Base-by-base conservation (phyloP, 2,888 invertebrate genomes). In the Stenichneumon culpator region DNA sequence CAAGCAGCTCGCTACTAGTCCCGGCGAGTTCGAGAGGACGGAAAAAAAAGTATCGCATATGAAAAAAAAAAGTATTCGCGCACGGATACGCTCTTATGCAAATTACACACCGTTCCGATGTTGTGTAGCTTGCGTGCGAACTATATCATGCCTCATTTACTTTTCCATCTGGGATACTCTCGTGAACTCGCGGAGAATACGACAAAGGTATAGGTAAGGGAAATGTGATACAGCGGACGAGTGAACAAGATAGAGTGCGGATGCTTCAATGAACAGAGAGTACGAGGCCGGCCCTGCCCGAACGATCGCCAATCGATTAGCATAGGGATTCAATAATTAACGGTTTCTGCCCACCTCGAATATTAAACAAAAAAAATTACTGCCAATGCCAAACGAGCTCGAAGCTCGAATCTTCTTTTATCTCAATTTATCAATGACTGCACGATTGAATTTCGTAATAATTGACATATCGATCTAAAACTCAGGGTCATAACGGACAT, bases 1-100 rank as follows among this genome's bases (percentile, higher is more conserved):
- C 68, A 73, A 84, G 28, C 47, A 73, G 63, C 72, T 81, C 84
- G 84, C 72, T 77, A 36, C 84, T 84, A 84, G 81, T 84, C 84
- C 84, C 77, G 67, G 70, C 50, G 50, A 14, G 73, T 60, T 65
- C 63, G 74, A 19, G 65, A 67, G 36, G 32, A 19, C 63, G 70
- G 25, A 52, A n/a, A 22, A 7, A 6, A 54, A 63, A n/a, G 1
- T n/a, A 32, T 63, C 63, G 28, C 63, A 63, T 32, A 7, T 63
- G 63, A 32, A 63, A 14, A 60, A 57, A 9, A 63, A 63, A 28
- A 63, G 63, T n/a, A 63, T 32, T n/a, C 14, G n/a, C 28, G 28
- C 7, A 9, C 16, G 2, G 6, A 32, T n/a, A 28, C 14, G 63
- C 2, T 28, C 14, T n/a, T 16, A 28, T 28, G 28, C 28, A 63